These are phyloP conservation scores for Ericerus pela DNA, from an alignment of 1,140 invertebrate species.

Conservation along the genomic window DNA sequence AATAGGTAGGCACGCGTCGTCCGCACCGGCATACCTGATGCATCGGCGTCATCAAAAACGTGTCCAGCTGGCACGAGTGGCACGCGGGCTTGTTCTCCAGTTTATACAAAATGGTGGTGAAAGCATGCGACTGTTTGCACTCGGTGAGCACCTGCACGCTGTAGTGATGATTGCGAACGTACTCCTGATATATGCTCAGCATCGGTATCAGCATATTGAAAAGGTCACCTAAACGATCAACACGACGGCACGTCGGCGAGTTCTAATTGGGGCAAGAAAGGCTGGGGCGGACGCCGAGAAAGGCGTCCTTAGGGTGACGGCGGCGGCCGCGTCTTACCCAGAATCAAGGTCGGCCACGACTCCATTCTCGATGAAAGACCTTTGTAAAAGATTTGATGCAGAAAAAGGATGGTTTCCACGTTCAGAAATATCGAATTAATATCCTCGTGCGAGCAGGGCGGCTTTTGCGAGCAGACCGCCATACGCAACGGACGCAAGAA, in stretches of 20 bases:
- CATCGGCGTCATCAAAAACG: conserved; percentile 88
- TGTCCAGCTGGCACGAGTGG: conserved; percentile 71
- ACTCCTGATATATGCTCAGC: conserved; percentile 89
- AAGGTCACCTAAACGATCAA: conserved; percentile 60
- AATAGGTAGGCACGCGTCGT: too few relatives aligned
- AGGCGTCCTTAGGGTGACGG: too few relatives aligned
- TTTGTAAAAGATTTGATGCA: conserved; percentile 90
- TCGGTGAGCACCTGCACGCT: conserved; percentile 86
- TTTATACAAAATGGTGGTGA: conserved; percentile 61
- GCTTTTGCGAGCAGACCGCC: conserved; percentile 85
- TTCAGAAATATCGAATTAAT: conserved; percentile 92
- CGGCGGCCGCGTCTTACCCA: too few relatives aligned
- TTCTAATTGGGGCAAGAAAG: too few relatives aligned
- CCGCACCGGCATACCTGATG: conserved; percentile 86
- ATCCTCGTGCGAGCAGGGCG: conserved; percentile 84
- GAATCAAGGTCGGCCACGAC: conserved; percentile 77
- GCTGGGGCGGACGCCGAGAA: too few relatives aligned
- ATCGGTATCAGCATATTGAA: conserved; percentile 89
- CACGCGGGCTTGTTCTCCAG: conserved; percentile 76
- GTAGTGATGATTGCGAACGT: conserved; percentile 86
- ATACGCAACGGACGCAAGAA: conserved; percentile 85
- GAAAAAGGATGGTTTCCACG: conserved; percentile 82
- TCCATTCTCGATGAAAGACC: conserved; percentile 83
- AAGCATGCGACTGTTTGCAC: conserved; percentile 74
- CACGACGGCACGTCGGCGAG: too few relatives aligned